phyloP scores from a whole-genome alignment of 2,888 invertebrate genomes.

The Pollenia labialis region DNA sequence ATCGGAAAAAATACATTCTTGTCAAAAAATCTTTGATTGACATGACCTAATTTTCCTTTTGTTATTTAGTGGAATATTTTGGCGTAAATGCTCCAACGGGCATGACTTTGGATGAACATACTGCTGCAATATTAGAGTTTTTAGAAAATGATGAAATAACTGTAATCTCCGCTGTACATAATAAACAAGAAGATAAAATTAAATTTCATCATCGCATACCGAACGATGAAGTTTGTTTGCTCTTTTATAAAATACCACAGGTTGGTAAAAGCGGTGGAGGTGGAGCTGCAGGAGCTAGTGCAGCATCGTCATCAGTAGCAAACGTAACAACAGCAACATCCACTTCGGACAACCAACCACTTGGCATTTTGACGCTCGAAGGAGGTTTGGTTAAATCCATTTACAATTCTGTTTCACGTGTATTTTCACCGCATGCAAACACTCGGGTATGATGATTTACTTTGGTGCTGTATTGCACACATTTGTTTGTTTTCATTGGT shows the following conservation, averaged over 20 bases:
- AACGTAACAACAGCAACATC: conserved; percentile 34
- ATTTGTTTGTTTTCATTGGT: neutral
- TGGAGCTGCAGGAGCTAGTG: conserved; percentile 34
- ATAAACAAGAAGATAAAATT: conserved; percentile 83
- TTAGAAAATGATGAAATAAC: conserved; percentile 84
- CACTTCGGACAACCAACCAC: conserved; percentile 77
- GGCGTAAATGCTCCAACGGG: conserved; percentile 79
- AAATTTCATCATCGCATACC: conserved; percentile 84
- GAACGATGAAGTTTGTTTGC: conserved; percentile 83
- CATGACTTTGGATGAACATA: conserved; percentile 79
- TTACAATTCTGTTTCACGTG: conserved; percentile 84
- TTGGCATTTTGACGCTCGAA: conserved; percentile 84
- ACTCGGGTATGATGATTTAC: conserved; percentile 79
- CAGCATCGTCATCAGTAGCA: conserved; percentile 42
- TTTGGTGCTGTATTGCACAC: conserved; percentile 12
- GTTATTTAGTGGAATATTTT: conserved; percentile 81
- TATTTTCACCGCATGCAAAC: conserved; percentile 83
- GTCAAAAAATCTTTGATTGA: conserved; percentile 36
- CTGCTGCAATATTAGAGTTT: conserved; percentile 84
- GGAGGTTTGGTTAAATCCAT: conserved; percentile 85
- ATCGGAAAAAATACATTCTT: neutral
- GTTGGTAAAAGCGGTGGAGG: conserved; percentile 75
- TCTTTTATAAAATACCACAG: conserved; percentile 84
- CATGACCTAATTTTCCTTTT: conserved; percentile 61
- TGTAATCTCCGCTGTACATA: conserved; percentile 84